These are phyloP conservation scores for Ophioderma brevispina DNA, from an alignment of 35 echinoderm and acorn worm species.

Conservation along the genomic window DNA sequence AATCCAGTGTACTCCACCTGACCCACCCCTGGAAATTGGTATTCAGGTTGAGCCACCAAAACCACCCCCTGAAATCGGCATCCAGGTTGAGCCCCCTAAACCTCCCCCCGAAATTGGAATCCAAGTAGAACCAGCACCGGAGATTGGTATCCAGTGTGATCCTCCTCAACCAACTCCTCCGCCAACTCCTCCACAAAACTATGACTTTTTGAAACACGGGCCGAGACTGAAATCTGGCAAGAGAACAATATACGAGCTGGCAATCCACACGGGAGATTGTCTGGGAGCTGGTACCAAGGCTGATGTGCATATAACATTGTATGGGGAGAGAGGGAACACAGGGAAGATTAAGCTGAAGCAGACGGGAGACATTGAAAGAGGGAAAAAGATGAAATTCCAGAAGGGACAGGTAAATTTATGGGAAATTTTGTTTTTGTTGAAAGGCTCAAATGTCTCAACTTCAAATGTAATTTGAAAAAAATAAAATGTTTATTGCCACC, in stretches of 20 bases:
- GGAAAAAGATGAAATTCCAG: slow-evolving; percentile 84
- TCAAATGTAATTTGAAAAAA: too few relatives aligned
- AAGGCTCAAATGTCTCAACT: too few relatives aligned
- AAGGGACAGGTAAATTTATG: slow-evolving; percentile 80
- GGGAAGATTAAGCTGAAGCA: slow-evolving; percentile 99
- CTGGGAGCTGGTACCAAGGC: slow-evolving; percentile 94
- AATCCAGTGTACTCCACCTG: slow-evolving; percentile 61
- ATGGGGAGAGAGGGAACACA: slow-evolving; percentile 92
- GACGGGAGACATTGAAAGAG: slow-evolving; percentile 59
- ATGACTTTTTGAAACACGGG: slow-evolving; percentile 89
- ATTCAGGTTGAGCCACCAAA: slow-evolving; percentile 12
- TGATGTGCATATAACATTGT: slow-evolving; percentile 87
- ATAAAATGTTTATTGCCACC: too few relatives aligned
- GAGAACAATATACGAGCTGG: slow-evolving; percentile 91
- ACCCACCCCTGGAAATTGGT: slow-evolving; percentile 36
- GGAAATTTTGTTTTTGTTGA: too few relatives aligned
- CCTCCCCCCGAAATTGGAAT: background rate
- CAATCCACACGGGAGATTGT: slow-evolving; percentile 84
- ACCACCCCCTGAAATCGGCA: background rate
- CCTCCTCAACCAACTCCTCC: background rate
- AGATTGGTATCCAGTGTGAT: background rate
- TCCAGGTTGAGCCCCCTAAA: background rate
- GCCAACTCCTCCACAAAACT: slow-evolving; percentile 55
- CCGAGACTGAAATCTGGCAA: slow-evolving; percentile 90
- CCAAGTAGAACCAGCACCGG: background rate